phyloP scores from a whole-genome alignment of 2,113 vertebrate species.

The Phyllostomus discolor region DNA sequence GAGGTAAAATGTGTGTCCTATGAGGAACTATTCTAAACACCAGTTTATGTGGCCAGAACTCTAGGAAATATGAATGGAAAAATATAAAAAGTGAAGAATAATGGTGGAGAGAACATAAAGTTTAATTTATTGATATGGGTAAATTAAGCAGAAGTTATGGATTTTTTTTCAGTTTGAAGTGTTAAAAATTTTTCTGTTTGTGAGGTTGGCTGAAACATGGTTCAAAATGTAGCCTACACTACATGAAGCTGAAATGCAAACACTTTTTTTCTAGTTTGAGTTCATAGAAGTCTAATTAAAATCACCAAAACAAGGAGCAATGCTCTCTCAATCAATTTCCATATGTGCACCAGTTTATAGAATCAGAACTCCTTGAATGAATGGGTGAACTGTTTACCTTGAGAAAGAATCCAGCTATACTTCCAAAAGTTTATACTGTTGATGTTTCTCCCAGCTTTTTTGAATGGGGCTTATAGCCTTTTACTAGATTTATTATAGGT shows the following conservation, averaged over 20 bases:
- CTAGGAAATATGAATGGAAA: background rate
- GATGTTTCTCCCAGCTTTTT: background rate
- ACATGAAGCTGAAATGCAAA: background rate
- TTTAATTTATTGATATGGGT: background rate
- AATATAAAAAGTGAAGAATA: background rate
- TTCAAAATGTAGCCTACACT: background rate
- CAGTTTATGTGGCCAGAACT: background rate
- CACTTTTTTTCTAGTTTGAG: background rate
- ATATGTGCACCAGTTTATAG: background rate
- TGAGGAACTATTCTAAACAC: background rate
- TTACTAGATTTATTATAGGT: background rate
- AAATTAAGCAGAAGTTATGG: background rate
- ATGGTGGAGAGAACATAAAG: background rate
- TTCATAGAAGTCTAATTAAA: too few species aligned
- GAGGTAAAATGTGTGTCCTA: background rate
- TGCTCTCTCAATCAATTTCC: background rate
- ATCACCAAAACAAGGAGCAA: background rate
- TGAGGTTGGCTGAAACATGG: background rate
- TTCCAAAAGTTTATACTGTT: background rate
- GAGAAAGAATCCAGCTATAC: background rate
- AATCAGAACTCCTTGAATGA: background rate
- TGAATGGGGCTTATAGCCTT: background rate
- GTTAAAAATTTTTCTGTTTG: background rate
- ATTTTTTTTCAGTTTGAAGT: background rate
- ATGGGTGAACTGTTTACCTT: background rate